These are phyloP conservation scores for Sanderia malayensis DNA, from an alignment of 30 jellyfish, hydroid and myxozoan species.

Conservation along the genomic window DNA sequence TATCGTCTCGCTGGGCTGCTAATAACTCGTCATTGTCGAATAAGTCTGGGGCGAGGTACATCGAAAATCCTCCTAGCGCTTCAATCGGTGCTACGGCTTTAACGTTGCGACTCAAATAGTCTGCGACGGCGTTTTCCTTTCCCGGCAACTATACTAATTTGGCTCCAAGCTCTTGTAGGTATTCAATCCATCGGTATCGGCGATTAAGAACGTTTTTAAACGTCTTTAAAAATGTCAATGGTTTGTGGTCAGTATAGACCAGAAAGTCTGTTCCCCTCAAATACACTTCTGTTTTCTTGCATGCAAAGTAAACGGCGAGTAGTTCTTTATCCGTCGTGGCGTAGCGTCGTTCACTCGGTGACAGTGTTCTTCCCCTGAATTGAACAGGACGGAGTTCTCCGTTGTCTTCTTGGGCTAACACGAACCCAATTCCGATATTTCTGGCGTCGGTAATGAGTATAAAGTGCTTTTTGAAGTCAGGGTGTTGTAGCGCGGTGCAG, in stretches of 20 bases:
- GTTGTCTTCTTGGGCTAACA: background rate
- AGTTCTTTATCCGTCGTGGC: slow-evolving; percentile 10
- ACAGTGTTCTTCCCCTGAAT: background rate
- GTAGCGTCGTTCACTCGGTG: background rate
- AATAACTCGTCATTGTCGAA: background rate
- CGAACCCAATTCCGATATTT: slow-evolving; percentile 2
- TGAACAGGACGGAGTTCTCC: slow-evolving; percentile 2
- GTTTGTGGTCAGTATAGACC: slow-evolving; percentile 20
- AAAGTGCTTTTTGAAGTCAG: background rate
- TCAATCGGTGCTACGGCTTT: background rate
- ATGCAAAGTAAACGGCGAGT: slow-evolving; percentile 5
- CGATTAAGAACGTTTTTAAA: background rate
- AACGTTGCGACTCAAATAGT: slow-evolving; percentile 4
- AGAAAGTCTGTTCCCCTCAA: background rate
- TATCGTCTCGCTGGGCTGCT: background rate
- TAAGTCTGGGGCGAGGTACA: slow-evolving; percentile 6
- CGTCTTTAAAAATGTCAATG: slow-evolving; percentile 1
- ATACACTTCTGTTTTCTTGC: slow-evolving; percentile 2
- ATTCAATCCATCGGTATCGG: slow-evolving; percentile 23
- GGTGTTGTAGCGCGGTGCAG: background rate
- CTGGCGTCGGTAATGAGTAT: background rate
- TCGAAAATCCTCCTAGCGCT: slow-evolving; percentile 1
- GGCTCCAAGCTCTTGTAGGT: background rate
- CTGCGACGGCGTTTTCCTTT: slow-evolving; percentile 9
- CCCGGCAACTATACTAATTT: slow-evolving; percentile 8